Evolutionary conservation across 1,140 invertebrate species (phyloP), one percentile per base, ranked within the genome.

Genomic region (Dufourea novaeangliae): DNA sequence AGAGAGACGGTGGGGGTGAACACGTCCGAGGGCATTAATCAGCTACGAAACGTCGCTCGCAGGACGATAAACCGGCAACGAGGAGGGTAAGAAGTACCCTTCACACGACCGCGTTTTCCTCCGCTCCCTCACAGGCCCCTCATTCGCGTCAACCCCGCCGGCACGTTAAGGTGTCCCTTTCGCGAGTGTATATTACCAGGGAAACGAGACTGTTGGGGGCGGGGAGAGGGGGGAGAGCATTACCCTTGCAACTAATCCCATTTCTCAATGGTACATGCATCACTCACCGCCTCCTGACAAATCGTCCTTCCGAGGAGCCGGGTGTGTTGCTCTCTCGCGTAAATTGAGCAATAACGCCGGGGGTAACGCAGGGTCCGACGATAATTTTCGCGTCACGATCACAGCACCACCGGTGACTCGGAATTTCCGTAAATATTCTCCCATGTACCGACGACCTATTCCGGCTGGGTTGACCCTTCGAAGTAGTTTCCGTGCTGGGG

Each of bases 281-380:
- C 66, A 63, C 66, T 71, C 64, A 52, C 61, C 44, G 64, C 59
- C n/a, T n/a, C 41, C 46, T 57, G 67, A 72, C 56, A 70, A 78
- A 77, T 78, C 74, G 75, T 68, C 54, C 73, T 77, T 44, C 57
- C 63, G 72, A 75, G 64, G 25, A 78, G 72, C 52, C 63, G 72
- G 67, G 52, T 66, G 52, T 66, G 39, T 27, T 56, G 63, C 22
- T 44, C 72, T 56, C 72, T 56, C 63, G 14, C 64, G 72, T 75
- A 75, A 75, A 75, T 75, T 68, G 72, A 68, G 72, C 72, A 75
- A 75, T 75, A 75, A 74, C 72, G 72, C 22, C 22, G 50, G n/a
- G n/a, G n/a, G 63, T 74, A 74, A 75, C 52, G 63, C 50, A 64
- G 17, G 34, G 34, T 27, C 39, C 63, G 72, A 37, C 64, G 39